Evolutionary conservation across 30 jellyfish, hydroid and myxozoan genomes (phyloP).

Genomic region (Phacellophora camtschatica): DNA sequence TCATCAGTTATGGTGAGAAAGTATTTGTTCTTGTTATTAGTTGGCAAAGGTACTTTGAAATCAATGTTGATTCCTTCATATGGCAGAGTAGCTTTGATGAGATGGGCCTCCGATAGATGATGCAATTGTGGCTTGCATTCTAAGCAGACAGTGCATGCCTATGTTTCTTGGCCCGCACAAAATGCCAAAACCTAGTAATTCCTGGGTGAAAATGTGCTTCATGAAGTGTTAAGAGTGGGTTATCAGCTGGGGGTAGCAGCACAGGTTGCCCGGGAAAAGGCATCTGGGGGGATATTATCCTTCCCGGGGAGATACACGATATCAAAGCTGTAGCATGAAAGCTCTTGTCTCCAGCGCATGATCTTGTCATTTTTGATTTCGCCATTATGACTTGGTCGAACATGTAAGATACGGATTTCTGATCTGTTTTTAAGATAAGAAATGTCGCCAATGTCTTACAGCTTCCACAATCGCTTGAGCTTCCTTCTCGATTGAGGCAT

Average conservation of each 20-base stretch:
- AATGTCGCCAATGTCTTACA: slow-evolving; percentile 72
- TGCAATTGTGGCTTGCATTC: slow-evolving; percentile 40
- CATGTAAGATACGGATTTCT: slow-evolving; percentile 76
- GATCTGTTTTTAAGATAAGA: slow-evolving; percentile 68
- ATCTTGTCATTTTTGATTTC: slow-evolving; percentile 79
- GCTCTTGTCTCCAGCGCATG: slow-evolving; percentile 80
- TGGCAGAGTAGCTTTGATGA: slow-evolving; percentile 45
- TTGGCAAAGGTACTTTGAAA: slow-evolving; percentile 47
- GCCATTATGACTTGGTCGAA: slow-evolving; percentile 46
- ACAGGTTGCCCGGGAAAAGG: slow-evolving; percentile 59
- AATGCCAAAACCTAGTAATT: slow-evolving; percentile 42
- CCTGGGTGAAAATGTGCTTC: slow-evolving; percentile 59
- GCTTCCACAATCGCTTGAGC: slow-evolving; percentile 66
- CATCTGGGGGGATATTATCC: slow-evolving; percentile 66
- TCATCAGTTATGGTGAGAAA: slow-evolving; percentile 32
- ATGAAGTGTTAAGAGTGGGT: slow-evolving; percentile 31
- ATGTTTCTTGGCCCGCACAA: slow-evolving; percentile 3
- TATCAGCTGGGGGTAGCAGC: slow-evolving; percentile 34
- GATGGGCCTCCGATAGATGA: slow-evolving; percentile 1
- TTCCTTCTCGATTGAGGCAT: neutral
- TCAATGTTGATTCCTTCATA: slow-evolving; percentile 33
- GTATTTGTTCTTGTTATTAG: slow-evolving; percentile 7
- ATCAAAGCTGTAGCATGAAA: slow-evolving; percentile 70
- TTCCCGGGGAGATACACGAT: slow-evolving; percentile 80
- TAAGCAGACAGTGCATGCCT: slow-evolving; percentile 29